Percentiles rank a stretch among this genome's conserved stretches.
These are phyloP conservation scores for Cyrtonyx montezumae DNA, from an alignment of 2,113 vertebrate genomes.

Conservation along the genomic window DNA sequence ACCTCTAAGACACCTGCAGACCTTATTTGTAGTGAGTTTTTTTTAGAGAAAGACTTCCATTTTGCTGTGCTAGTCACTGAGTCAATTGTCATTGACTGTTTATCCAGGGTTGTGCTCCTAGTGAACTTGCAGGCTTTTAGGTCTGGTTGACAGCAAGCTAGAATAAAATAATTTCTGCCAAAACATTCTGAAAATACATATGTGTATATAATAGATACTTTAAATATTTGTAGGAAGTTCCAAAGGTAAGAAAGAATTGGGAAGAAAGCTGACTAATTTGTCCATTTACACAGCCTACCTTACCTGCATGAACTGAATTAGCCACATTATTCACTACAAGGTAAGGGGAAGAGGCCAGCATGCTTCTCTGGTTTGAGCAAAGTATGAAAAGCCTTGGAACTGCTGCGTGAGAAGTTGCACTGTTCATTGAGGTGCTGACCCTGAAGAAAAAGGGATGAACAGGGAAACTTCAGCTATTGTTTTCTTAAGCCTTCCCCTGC, in stretches of 20 bases:
- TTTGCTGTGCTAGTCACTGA: neutral
- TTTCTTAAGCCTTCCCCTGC: neutral
- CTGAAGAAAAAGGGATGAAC: neutral
- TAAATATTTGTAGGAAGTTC: neutral
- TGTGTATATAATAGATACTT: neutral
- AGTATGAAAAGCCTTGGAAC: neutral
- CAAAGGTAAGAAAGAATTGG: neutral
- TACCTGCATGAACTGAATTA: neutral
- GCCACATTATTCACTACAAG: neutral
- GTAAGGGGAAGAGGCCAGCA: neutral
- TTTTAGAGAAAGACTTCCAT: neutral
- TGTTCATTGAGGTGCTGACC: neutral
- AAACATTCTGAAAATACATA: neutral
- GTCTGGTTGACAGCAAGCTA: neutral
- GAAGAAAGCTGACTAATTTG: neutral
- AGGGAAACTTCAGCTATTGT: accelerated
- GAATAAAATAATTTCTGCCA: neutral
- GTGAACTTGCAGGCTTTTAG: neutral
- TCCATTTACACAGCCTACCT: neutral
- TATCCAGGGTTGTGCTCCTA: neutral
- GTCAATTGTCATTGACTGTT: neutral
- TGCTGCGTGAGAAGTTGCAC: neutral
- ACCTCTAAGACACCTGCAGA: neutral
- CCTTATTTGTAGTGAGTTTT: neutral
- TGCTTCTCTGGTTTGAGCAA: neutral